Evolutionary conservation across 1,140 invertebrate genomes (phyloP), one percentile per base, ranked within the genome.

Genomic region (Gryllus bimaculatus): DNA sequence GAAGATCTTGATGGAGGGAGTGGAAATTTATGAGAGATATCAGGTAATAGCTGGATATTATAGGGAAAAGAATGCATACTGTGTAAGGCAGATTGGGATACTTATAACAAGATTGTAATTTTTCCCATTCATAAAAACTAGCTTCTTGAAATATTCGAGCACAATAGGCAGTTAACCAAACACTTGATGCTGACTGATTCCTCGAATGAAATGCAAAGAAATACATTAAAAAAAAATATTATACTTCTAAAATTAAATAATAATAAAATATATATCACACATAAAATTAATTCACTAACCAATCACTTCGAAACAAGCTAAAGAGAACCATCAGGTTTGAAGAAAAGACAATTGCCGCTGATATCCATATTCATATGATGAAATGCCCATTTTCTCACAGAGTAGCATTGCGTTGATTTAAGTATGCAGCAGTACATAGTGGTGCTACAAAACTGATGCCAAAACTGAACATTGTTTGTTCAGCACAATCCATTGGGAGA

Each of bases 381-480:
- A 84, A 98, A 97, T 12, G 94, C 92, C 66, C 93, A 86, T 78
- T 91, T 90, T 83, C n/a, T 96, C 93, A 39, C n/a, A 92, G 84
- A 0, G 90, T 91, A 48, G 90, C 87, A 85, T 95, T 91, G 18
- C 94, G 87, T 83, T 97, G 95, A 84, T 95, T 95, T n/a, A n/a
- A 54, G 95, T 95, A 54, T 93, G 87, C 75, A 96, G 91, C 92
- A 98, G 84, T 97, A 98, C 83, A 95, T 88, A 0, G 95, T 91
- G 0, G 95, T 96, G 85, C n/a, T 96, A 95, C 84, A 98, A 90
- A 86, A 96, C 98, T 8, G 93, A 94, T 0, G 95, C 97, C n/a
- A 86, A 98, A 98, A 81, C 96, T 97, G 86, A 97, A 98, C 89
- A 98, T 95, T 83, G 95, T 97, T 85, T 97, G 95, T 85, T 98